Evolutionary conservation across 2,113 vertebrate species (phyloP).

Genomic region (Crypturellus undulatus): DNA sequence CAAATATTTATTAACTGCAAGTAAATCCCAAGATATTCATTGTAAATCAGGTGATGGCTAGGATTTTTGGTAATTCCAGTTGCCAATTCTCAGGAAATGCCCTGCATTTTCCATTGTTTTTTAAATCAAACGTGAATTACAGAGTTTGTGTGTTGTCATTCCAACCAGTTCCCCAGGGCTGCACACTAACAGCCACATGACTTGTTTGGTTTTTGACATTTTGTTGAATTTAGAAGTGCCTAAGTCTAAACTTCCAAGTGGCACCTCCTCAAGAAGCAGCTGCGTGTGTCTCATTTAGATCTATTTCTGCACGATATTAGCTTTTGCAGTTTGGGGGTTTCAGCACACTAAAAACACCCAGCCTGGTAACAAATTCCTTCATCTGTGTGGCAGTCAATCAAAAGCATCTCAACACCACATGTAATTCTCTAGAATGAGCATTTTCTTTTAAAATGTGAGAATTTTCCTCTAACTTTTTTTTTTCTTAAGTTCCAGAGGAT

Average conservation of each 20-base stretch:
- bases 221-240: neutral
- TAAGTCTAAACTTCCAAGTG: neutral
- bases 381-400: neutral
- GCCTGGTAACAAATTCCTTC: neutral
- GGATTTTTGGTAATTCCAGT: neutral
- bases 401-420: neutral
- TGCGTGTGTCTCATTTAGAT: neutral
- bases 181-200: neutral
- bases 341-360: neutral
- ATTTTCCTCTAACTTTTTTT: neutral
- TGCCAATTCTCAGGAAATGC: slow-evolving; percentile 4
- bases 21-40: slow-evolving; percentile 11
- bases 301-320: neutral
- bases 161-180: neutral
- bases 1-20: neutral
- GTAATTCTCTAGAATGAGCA: neutral
- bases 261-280: neutral
- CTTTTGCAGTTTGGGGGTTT: neutral
- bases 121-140: neutral
- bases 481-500: neutral
- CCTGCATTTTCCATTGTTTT: neutral
- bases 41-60: slow-evolving; percentile 17
- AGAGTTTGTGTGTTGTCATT: neutral
- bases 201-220: neutral
- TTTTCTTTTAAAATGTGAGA: neutral